These are phyloP conservation scores for Cosmia pyralina DNA, from an alignment of 2,888 invertebrate species.

Conservation along the genomic window DNA sequence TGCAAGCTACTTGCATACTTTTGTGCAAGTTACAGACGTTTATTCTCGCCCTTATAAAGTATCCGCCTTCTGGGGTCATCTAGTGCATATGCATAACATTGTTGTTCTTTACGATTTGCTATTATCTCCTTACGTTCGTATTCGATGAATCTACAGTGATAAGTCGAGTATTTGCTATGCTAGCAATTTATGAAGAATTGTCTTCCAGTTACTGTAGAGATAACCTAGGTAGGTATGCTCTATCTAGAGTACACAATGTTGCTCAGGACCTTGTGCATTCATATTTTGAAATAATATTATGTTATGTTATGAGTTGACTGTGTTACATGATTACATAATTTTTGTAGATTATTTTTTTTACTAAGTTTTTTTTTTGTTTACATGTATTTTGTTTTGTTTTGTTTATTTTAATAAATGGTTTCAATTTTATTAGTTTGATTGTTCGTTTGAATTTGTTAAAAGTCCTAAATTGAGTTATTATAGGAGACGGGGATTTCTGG, in stretches of 20 bases:
- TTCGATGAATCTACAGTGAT: conserved; percentile 21
- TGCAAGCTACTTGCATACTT: too few species aligned
- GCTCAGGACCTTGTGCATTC: conserved; percentile 3
- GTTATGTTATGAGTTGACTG: conserved; percentile 4
- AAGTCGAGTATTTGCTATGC: conserved; percentile 18
- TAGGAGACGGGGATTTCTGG: too few species aligned
- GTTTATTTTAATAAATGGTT: conserved; percentile 31
- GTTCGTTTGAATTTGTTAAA: conserved; percentile 20
- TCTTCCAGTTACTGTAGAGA: conserved; percentile 17
- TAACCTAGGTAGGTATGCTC: conserved; percentile 10
- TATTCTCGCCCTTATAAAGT: background rate
- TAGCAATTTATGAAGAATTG: conserved; percentile 1
- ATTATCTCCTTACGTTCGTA: conserved; percentile 19
- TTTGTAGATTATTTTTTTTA: background rate
- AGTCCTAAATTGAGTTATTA: background rate
- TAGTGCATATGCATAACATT: conserved; percentile 22
- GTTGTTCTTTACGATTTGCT: conserved; percentile 8
- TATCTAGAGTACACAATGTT: conserved; percentile 19
- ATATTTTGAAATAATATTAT: conserved; percentile 13
- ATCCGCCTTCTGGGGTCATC: conserved; percentile 29
- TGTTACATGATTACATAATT: conserved; percentile 14
- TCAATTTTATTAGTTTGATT: background rate
- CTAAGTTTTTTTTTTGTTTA: conserved; percentile 4
- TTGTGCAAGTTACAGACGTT: too few species aligned
- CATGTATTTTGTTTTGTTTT: conserved; percentile 10